Conservation (phyloP, 2,113 vertebrate genomes). For the Laterallus jamaicensis region DNA sequence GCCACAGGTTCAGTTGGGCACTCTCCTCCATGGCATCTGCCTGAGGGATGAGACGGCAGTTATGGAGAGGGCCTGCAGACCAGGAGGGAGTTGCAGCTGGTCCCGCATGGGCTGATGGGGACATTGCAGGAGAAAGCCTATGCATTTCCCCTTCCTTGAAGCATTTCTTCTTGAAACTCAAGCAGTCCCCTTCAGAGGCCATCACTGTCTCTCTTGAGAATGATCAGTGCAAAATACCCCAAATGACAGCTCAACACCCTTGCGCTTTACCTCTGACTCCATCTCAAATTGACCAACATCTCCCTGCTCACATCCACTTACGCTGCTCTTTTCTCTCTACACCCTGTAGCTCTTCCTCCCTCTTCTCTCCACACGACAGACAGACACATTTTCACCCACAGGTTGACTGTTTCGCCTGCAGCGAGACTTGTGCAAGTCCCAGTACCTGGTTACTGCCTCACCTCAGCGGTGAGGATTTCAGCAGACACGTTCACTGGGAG, state of each 20-base stretch:
- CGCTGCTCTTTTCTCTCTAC: background rate
- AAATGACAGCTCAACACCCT: background rate
- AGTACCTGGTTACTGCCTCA: background rate
- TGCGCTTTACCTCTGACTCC: background rate
- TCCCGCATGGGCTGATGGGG: background rate
- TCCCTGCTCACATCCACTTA: background rate
- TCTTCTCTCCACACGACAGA: background rate
- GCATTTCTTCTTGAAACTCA: background rate
- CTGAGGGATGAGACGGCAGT: fast-evolving
- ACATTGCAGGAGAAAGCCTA: background rate
- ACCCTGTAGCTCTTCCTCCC: background rate
- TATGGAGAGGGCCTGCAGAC: background rate
- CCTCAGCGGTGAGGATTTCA: background rate
- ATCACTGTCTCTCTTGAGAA: background rate
- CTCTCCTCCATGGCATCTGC: background rate
- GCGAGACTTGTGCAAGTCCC: background rate
- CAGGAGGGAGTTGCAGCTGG: fast-evolving
- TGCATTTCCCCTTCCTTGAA: background rate
- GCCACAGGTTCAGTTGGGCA: background rate
- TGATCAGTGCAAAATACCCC: background rate
- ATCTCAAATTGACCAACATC: background rate
- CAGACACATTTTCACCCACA: background rate
- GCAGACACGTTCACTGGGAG: background rate
- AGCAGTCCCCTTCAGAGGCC: background rate
- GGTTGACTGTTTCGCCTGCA: background rate